Percentiles rank a stretch among this genome's conserved stretches.
Evolutionary conservation across 2,113 vertebrate species (phyloP).

Genomic region (Stegostoma tigrinum): DNA sequence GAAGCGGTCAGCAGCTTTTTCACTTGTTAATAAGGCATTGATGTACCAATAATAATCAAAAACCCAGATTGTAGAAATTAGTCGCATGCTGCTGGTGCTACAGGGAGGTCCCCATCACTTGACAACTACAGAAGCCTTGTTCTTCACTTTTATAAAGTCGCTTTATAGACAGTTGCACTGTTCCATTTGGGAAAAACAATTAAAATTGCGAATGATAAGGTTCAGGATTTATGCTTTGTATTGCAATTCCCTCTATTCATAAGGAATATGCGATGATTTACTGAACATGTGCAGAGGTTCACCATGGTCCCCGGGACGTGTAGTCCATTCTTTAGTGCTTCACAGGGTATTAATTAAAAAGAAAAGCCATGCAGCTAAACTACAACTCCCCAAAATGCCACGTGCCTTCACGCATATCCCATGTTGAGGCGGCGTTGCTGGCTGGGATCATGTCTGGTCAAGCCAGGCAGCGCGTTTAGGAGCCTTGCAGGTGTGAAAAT

Average conservation of each 20-base stretch:
- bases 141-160: neutral
- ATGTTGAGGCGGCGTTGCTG: constrained; percentile 11
- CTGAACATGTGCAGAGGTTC: constrained; percentile 50
- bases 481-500: constrained; percentile 92
- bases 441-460: constrained; percentile 69
- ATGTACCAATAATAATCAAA: neutral
- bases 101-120: neutral
- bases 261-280: constrained; percentile 46
- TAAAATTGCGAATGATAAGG: constrained; percentile 39
- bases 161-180: neutral
- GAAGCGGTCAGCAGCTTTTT: constrained; percentile 9
- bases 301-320: constrained; percentile 52
- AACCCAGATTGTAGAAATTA: constrained; percentile 4
- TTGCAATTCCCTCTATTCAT: constrained; percentile 42
- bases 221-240: constrained; percentile 47
- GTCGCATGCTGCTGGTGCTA: neutral
- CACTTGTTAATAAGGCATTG: constrained; percentile 22
- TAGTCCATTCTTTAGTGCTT: constrained; percentile 67
- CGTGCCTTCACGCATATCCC: constrained; percentile 54
- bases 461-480: constrained; percentile 85
- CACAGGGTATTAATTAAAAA: constrained; percentile 62
- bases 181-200: neutral
- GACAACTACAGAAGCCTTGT: neutral
- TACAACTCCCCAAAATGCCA: constrained; percentile 66
- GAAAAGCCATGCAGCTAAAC: constrained; percentile 78